These are phyloP conservation scores for Arenaria interpres DNA, from an alignment of 2,113 vertebrate species.

Conservation along the genomic window DNA sequence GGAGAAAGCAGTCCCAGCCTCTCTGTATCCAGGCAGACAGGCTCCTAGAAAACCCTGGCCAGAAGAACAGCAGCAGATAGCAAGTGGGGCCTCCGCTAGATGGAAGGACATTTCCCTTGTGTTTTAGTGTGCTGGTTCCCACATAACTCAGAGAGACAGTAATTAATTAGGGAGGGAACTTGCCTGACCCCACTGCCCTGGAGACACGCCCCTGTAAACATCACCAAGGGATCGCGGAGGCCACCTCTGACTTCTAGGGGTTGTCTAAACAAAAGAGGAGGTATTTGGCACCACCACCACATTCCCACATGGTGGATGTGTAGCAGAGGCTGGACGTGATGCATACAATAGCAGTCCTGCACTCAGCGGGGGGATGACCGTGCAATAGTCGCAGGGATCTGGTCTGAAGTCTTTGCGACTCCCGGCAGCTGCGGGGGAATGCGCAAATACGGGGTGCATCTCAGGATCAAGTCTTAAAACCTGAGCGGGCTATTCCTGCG, in stretches of 20 bases:
- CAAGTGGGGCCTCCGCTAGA: background rate
- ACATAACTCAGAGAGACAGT: conserved; percentile 50
- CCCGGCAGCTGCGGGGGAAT: fast-evolving
- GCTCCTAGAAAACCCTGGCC: background rate
- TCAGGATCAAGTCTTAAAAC: background rate
- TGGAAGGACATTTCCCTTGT: conserved; percentile 4
- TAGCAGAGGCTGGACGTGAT: background rate
- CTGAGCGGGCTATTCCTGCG: background rate
- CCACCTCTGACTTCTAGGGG: conserved; percentile 46
- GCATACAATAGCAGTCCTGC: background rate
- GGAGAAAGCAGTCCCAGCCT: background rate
- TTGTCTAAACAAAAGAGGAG: conserved; percentile 44
- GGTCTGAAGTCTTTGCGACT: background rate
- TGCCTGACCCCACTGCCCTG: conserved; percentile 14
- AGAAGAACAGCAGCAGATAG: background rate
- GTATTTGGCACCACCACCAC: conserved; percentile 14
- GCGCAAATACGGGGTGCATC: background rate
- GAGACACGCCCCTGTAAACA: conserved; percentile 50
- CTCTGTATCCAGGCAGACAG: fast-evolving
- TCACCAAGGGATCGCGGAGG: background rate
- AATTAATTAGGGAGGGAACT: conserved; percentile 56
- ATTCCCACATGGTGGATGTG: conserved; percentile 23
- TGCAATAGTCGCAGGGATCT: background rate
- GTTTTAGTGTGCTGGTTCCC: conserved; percentile 28
- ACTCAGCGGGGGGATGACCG: background rate